Conservation (phyloP, 2,888 invertebrate genomes). For the Augiades crinisus region DNA sequence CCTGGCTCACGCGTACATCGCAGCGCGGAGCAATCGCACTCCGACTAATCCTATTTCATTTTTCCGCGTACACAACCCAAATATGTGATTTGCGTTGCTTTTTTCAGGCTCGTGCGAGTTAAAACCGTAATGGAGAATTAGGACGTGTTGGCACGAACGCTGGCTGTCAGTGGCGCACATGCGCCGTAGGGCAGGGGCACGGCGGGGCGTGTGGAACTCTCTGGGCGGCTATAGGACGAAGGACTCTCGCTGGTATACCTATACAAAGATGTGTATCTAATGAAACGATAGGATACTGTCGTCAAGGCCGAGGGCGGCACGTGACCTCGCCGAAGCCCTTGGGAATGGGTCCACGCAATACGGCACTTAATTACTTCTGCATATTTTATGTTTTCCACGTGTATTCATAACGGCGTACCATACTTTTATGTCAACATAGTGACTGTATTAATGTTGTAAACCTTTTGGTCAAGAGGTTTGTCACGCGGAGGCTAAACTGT, state of each 20-base stretch:
- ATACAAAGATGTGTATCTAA: slow-evolving; percentile 41
- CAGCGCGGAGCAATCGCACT: slow-evolving; percentile 29
- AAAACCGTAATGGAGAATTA: slow-evolving; percentile 47
- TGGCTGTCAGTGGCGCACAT: slow-evolving; percentile 65
- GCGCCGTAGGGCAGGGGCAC: slow-evolving; percentile 63
- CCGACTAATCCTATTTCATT: slow-evolving; percentile 6
- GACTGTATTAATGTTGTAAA: too few relatives aligned
- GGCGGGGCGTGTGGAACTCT: slow-evolving; percentile 62
- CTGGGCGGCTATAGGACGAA: slow-evolving; percentile 66
- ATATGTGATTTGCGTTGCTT: slow-evolving; percentile 14
- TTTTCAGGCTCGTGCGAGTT: slow-evolving; percentile 11
- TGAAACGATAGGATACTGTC: slow-evolving; percentile 31
- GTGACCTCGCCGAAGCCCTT: slow-evolving; percentile 45
- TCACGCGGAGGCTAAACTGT: too few relatives aligned
- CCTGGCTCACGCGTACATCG: slow-evolving; percentile 41
- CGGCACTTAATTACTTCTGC: slow-evolving; percentile 1
- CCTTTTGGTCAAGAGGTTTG: too few relatives aligned
- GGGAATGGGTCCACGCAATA: slow-evolving; percentile 25
- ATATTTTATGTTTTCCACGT: slow-evolving; percentile 3
- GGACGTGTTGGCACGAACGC: slow-evolving; percentile 63
- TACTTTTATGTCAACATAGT: background rate
- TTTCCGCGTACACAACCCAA: slow-evolving; percentile 15
- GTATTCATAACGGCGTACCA: background rate
- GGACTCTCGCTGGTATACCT: slow-evolving; percentile 35
- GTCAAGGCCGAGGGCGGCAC: slow-evolving; percentile 67